Conservation (phyloP, 1,140 invertebrate genomes). For the Zaprionus capensis region DNA sequence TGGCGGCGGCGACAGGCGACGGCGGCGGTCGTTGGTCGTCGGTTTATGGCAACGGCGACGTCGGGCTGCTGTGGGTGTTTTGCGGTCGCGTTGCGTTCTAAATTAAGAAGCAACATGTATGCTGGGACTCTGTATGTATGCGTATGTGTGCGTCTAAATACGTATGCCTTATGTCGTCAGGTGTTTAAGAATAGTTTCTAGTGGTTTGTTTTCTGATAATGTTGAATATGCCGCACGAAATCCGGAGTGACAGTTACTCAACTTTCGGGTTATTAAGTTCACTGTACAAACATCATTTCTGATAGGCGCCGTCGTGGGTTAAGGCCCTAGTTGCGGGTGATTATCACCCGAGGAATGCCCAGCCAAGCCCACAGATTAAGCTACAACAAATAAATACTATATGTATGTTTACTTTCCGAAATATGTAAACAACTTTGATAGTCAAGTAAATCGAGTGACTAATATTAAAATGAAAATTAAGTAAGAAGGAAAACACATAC, state of each 20-base stretch:
- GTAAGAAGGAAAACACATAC: neutral
- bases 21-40: too few relatives aligned
- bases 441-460: neutral
- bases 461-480: neutral
- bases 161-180: conserved; percentile 65
- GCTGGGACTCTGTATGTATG: neutral
- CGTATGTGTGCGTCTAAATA: conserved; percentile 9
- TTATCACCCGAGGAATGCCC: neutral
- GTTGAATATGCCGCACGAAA: conserved; percentile 32
- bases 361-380: neutral
- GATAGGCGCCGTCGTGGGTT: conserved; percentile 25
- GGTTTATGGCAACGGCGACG: neutral
- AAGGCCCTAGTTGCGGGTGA: neutral
- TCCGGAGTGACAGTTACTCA: conserved; percentile 46
- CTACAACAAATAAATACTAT: neutral
- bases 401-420: neutral
- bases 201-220: conserved; percentile 66
- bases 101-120: conserved; percentile 61
- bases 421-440: neutral
- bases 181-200: conserved; percentile 80
- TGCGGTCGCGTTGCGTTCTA: conserved; percentile 70
- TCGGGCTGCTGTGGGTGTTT: conserved; percentile 55
- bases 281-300: conserved; percentile 6
- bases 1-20: neutral
- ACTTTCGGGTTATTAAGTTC: conserved; percentile 27